These are phyloP conservation scores for Hydrotaea cyrtoneurina DNA, from an alignment of 2,888 invertebrate genomes.

Conservation along the genomic window DNA sequence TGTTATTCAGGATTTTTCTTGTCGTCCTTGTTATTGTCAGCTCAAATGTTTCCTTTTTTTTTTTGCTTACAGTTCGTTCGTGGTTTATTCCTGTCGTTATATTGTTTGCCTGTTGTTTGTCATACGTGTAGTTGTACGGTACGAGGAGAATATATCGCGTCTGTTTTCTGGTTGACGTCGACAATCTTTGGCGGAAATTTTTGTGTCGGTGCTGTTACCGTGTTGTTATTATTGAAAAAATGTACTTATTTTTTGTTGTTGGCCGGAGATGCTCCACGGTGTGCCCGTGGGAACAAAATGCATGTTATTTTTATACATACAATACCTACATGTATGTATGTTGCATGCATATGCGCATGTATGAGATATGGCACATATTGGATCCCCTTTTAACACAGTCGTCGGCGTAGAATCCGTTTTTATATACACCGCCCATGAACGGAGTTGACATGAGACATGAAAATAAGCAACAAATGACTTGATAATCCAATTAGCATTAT, in stretches of 20 bases:
- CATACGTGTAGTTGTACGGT: background rate
- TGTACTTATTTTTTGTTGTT: background rate
- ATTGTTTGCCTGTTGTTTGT: background rate
- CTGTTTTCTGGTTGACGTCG: too few relatives aligned
- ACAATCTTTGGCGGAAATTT: constrained; percentile 19
- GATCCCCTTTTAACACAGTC: background rate
- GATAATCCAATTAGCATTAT: constrained; percentile 58
- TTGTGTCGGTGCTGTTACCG: background rate
- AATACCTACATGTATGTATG: too few relatives aligned
- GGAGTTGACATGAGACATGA: background rate
- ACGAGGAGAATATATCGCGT: too few relatives aligned
- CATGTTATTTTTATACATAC: too few relatives aligned
- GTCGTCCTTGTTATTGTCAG: constrained; percentile 11
- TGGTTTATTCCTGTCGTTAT: constrained; percentile 9
- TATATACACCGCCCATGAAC: background rate
- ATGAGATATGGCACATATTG: background rate
- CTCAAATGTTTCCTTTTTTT: constrained; percentile 4
- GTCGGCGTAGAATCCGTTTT: background rate
- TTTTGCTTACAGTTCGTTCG: background rate
- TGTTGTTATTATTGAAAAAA: background rate
- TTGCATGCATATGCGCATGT: too few relatives aligned
- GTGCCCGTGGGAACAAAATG: background rate
- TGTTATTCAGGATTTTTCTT: constrained; percentile 35
- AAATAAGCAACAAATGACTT: constrained; percentile 44
- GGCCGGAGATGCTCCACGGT: background rate